These are phyloP conservation scores for Craseonycteris thonglongyai DNA, from an alignment of 2,113 vertebrate genomes.

Conservation along the genomic window DNA sequence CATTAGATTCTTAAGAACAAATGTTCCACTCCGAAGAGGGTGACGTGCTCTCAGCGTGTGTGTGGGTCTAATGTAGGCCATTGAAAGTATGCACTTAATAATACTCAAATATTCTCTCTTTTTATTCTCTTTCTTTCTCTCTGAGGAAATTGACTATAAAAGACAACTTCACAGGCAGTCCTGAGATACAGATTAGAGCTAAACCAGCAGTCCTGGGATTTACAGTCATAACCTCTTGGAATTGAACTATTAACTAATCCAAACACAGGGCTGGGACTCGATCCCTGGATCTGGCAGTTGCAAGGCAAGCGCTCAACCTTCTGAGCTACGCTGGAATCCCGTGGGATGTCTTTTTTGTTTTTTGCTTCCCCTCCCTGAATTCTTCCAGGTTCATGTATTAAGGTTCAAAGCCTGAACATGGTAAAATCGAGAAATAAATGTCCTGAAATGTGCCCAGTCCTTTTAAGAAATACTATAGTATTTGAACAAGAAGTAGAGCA, in stretches of 20 bases:
- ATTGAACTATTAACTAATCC: constrained; percentile 70
- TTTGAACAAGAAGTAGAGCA: neutral
- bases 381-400: neutral
- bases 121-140: constrained; percentile 31
- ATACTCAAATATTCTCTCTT: constrained; percentile 45
- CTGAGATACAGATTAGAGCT: constrained; percentile 54
- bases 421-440: neutral
- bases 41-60: neutral
- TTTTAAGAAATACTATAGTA: neutral
- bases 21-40: too few relatives aligned
- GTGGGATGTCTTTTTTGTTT: neutral
- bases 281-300: too few relatives aligned
- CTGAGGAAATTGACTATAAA: constrained; percentile 54
- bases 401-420: neutral
- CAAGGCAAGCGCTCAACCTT: too few relatives aligned
- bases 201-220: constrained; percentile 66
- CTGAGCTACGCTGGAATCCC: too few relatives aligned
- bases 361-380: neutral
- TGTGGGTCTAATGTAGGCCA: neutral
- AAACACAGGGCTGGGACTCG: constrained; percentile 57
- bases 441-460: neutral
- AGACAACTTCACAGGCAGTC: constrained; percentile 62
- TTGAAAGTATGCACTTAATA: neutral
- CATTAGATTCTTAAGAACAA: neutral
- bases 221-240: constrained; percentile 55